Evolutionary conservation across 2,113 vertebrate species (phyloP), one percentile per base, ranked within the genome.

Genomic region (Neolamprologus cancellatus): DNA sequence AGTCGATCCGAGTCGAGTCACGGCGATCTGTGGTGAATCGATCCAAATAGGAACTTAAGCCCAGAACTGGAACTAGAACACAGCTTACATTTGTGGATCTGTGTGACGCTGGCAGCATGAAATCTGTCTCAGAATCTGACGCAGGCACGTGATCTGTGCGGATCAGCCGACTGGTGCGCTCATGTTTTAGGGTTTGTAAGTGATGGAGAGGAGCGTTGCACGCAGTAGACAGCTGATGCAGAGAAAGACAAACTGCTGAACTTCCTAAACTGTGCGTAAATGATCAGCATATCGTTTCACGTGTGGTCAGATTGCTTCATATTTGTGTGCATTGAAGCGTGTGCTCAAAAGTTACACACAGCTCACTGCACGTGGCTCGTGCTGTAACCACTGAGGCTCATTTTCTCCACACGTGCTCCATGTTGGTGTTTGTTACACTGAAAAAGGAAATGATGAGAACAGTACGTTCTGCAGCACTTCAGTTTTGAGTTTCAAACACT

Each of bases 1-100:
- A 34, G 59, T n/a, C 2, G 3, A 61, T 3, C 1, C 3, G 30
- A 64, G 5, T 0, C 1, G 17, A 7, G 17, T 0, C 30, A 0
- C 5, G 17, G 59, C 5, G 30, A 3, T 61, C 57, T 61, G 57
- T 4, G 4, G 30, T 3, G 57, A 34, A 18, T 61, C 17, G 57
- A 61, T 61, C 30, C 30, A 32, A 61, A 61, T 18, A 4, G 57
- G 30, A n/a, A 61, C 30, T 34, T 61, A 34, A 64, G 4, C 17
- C 30, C 17, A n/a, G 57, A 61, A 34, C 57, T 61, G 57, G 57
- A 15, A 61, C 28, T 0, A 7, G 59, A 64, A 64, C 30, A 7
- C 1, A 34, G 59, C 17, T 64, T 4, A 61, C 15, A 18, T 34
- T 2, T 61, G 30, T 34, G 30, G 57, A 12, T 61, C 30, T 7